These are phyloP conservation scores for Manis javanica DNA, from an alignment of 2,797 vertebrate species.

Conservation along the genomic window DNA sequence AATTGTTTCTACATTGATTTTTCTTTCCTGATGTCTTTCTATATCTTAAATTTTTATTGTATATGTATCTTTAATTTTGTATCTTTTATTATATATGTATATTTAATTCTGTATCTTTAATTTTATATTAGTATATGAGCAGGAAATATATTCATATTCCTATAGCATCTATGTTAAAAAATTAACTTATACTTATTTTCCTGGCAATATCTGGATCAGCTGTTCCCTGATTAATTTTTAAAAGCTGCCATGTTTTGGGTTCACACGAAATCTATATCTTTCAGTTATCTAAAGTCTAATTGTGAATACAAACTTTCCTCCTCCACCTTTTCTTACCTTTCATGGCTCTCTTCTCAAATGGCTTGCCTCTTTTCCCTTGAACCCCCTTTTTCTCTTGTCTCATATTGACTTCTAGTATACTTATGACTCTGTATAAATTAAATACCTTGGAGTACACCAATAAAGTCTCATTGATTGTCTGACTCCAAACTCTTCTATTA, in stretches of 20 bases:
- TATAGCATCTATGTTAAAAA: neutral
- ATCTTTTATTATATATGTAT: too few species aligned
- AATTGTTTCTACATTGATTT: neutral
- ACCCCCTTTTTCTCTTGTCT: neutral
- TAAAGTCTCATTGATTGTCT: constrained; percentile 39
- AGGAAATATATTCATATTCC: neutral
- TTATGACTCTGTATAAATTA: constrained; percentile 21
- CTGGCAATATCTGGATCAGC: neutral
- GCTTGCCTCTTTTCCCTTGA: neutral
- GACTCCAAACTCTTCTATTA: neutral
- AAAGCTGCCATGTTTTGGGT: constrained; percentile 4
- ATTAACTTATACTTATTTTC: neutral
- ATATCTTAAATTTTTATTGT: neutral
- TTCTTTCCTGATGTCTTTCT: neutral
- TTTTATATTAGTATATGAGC: neutral
- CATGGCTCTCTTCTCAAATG: neutral
- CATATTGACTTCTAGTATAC: constrained; percentile 15
- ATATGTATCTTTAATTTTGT: too few species aligned
- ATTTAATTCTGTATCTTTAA: neutral
- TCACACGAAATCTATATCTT: constrained; percentile 12
- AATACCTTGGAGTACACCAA: neutral
- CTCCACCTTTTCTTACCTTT: neutral
- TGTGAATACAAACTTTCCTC: neutral
- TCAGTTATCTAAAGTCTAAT: neutral
- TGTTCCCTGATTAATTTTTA: too few species aligned